Percentiles rank a stretch among this genome's conserved stretches.
phyloP scores from a whole-genome alignment of 2,888 invertebrate genomes.

The Tetragonula carbonaria region DNA sequence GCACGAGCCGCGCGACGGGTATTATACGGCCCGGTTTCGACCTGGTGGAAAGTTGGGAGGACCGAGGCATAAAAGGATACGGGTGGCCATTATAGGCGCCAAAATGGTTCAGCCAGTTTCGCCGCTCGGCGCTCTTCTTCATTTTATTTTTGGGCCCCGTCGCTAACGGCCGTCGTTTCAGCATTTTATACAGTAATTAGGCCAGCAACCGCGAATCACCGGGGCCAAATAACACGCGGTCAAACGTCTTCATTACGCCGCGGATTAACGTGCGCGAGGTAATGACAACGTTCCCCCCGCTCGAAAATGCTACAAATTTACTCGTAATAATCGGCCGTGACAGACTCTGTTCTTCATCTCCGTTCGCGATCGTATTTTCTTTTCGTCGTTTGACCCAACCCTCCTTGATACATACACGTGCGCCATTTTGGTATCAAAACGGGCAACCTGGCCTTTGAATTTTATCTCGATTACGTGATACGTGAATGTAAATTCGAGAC shows the following conservation, averaged over 20 bases:
- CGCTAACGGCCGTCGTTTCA: constrained; percentile 63
- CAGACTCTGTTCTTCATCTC: constrained; percentile 5
- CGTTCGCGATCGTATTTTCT: not conserved
- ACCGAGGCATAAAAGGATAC: constrained; percentile 48
- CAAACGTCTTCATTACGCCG: constrained; percentile 80
- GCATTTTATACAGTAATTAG: constrained; percentile 79
- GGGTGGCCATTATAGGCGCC: constrained; percentile 73
- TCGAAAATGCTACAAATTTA: constrained; percentile 53
- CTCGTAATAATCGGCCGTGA: constrained; percentile 60
- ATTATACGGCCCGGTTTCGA: constrained; percentile 23
- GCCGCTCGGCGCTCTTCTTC: constrained; percentile 50
- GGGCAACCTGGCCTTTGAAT: not conserved
- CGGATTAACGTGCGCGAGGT: constrained; percentile 74
- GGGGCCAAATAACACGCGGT: constrained; percentile 68
- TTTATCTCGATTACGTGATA: not conserved
- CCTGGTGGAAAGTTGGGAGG: constrained; percentile 26
- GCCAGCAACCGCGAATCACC: constrained; percentile 68
- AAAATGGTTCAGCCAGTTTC: constrained; percentile 65
- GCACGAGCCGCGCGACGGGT: not conserved
- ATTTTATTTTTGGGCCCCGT: constrained; percentile 53
- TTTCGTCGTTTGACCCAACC: not conserved
- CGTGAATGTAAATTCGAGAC: constrained; percentile 1
- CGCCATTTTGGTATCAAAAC: not conserved
- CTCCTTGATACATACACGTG: not conserved
- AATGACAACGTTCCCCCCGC: constrained; percentile 72